phyloP scores from a whole-genome alignment of 2,113 vertebrate genomes.

The Ailuropoda melanoleuca region DNA sequence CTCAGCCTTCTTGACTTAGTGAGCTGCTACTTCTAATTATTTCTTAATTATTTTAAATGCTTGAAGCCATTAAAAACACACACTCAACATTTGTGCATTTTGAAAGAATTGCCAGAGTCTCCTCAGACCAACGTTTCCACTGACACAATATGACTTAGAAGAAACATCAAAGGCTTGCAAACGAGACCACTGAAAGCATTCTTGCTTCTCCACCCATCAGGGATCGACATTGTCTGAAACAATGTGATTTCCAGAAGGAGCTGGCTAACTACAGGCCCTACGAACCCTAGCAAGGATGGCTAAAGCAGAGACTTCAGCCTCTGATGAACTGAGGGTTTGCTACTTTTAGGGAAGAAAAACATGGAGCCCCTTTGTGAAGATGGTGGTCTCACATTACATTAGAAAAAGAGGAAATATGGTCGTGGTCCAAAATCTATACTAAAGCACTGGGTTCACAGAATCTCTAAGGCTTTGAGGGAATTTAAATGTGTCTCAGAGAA shows the following conservation, averaged over 20 bases:
- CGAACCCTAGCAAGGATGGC: neutral
- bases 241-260: conserved; percentile 69
- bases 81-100: conserved; percentile 58
- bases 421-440: neutral
- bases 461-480: conserved; percentile 5
- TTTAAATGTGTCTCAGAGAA: neutral
- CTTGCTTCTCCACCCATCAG: conserved; percentile 52
- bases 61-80: conserved; percentile 70
- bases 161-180: conserved; percentile 74
- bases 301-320: neutral
- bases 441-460: neutral
- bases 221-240: conserved; percentile 26
- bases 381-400: neutral
- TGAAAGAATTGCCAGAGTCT: conserved; percentile 56
- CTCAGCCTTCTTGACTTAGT: conserved; percentile 40
- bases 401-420: neutral
- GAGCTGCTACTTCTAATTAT: conserved; percentile 66
- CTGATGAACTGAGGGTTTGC: neutral
- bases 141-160: conserved; percentile 66
- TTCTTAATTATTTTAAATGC: conserved; percentile 75
- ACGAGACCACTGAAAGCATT: conserved; percentile 64
- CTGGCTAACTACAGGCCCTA: neutral
- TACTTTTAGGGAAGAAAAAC: neutral
- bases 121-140: conserved; percentile 56
- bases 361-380: neutral